These are phyloP conservation scores for Parnassius glacialis DNA, from an alignment of 2,888 invertebrate genomes.

Conservation along the genomic window DNA sequence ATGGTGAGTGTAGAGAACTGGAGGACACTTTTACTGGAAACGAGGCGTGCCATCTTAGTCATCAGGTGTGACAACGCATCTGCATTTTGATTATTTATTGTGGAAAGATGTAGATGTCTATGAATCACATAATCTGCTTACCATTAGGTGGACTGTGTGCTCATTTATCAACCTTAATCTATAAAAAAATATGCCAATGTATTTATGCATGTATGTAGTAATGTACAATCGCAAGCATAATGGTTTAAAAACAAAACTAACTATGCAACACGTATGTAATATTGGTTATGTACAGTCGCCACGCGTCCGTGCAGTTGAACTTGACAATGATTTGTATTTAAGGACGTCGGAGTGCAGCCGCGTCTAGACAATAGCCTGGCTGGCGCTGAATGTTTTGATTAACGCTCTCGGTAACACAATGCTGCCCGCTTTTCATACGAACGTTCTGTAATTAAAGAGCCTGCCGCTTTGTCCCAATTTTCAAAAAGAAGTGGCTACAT, in stretches of 20 bases:
- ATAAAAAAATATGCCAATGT: too few relatives aligned
- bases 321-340: slow-evolving; percentile 66
- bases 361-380: slow-evolving; percentile 55
- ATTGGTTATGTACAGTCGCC: not conserved
- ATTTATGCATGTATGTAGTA: too few relatives aligned
- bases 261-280: not conserved
- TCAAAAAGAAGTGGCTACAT: not conserved
- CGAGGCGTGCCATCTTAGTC: too few relatives aligned
- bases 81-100: too few relatives aligned
- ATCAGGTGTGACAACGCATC: too few relatives aligned
- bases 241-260: not conserved
- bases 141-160: too few relatives aligned
- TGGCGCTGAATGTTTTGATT: slow-evolving; percentile 50
- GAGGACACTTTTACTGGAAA: too few relatives aligned
- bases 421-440: slow-evolving; percentile 18
- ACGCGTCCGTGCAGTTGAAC: slow-evolving; percentile 57
- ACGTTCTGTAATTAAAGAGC: slow-evolving; percentile 19
- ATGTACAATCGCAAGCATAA: too few relatives aligned
- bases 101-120: too few relatives aligned
- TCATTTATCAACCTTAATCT: too few relatives aligned
- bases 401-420: slow-evolving; percentile 38
- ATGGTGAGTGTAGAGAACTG: too few relatives aligned
- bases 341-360: slow-evolving; percentile 47
- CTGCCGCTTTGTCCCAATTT: slow-evolving; percentile 10
- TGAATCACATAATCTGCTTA: too few relatives aligned